phyloP scores from a whole-genome alignment of 2,888 invertebrate genomes.

The Nymphalis c-album region DNA sequence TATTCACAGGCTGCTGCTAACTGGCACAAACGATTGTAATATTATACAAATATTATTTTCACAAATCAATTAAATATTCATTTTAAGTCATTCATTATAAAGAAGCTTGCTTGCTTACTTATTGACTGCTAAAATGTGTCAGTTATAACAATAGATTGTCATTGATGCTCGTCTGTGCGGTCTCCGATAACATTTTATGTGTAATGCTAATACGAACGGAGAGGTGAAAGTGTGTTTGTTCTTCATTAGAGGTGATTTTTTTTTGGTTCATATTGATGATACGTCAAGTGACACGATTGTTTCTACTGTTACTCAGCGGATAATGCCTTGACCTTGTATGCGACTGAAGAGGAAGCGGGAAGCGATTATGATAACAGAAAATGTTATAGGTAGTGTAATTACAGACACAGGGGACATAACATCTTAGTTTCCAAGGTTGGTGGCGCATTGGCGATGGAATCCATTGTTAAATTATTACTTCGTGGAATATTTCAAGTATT shows the following conservation, averaged over 20 bases:
- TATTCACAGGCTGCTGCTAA: no score
- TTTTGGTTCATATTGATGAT: conserved; percentile 33
- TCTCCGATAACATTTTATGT: conserved; percentile 12
- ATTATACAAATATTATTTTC: no score
- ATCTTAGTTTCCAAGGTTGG: no score
- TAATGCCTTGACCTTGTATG: conserved; percentile 11
- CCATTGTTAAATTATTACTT: no score
- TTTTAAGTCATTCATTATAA: no score
- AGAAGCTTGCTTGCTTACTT: no score
- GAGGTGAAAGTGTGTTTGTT: conserved; percentile 57
- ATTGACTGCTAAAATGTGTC: not conserved
- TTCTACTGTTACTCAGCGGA: conserved; percentile 20
- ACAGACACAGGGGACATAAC: no score
- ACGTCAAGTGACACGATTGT: conserved; percentile 31
- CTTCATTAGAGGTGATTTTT: conserved; percentile 50
- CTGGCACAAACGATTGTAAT: no score
- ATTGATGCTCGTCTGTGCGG: not conserved
- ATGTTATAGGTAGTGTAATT: no score
- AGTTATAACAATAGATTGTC: not conserved
- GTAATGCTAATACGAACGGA: conserved; percentile 52
- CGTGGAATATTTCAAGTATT: no score
- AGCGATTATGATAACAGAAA: not conserved
- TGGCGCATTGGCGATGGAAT: no score
- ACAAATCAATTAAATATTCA: no score
- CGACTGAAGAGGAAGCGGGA: not conserved